Evolutionary conservation across 2,113 vertebrate genomes (phyloP), one percentile per base, ranked within the genome.

Genomic region (Pollimyrus isidori): DNA sequence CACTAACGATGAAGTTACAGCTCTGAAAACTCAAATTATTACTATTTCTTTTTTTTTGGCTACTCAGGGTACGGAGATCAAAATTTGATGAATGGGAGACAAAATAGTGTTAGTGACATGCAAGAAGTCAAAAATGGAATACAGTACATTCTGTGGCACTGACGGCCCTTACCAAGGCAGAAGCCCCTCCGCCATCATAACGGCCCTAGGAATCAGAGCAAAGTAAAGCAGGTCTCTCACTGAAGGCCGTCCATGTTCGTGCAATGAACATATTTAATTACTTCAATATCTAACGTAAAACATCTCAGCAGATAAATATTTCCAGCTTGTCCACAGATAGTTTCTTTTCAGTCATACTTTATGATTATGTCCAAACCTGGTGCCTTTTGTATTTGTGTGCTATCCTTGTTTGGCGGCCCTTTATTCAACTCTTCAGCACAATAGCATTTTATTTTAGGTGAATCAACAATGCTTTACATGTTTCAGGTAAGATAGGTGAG

Each of bases 161-260:
- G 39, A 84, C 7, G 7, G 9, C 39, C 82, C 87, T 90, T 85
- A 90, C 89, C 89, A 90, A 49, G 56, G 89, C 73, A 88, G 89
- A 88, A 17, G 87, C 52, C 9, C n/a, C n/a, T 42, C 89, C 89
- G n/a, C 42, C 89, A 48, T 58, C 87, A 10, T 65, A 50, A 50
- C 76, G 69, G 19, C 80, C 76, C 89, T 88, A 46, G 7, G 84
- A n/a, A 49, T 23, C 85, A 19, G 35, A 65, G 69, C n/a, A 48
- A 65, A 88, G 39, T 30, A 26, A 46, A 86, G 5, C 21, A 13
- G 30, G n/a, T 3, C 35, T 56, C 35, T 83, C 35, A 80, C 11
- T 62, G 19, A 85, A 85, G n/a, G 23, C 42, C 0, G 3, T 85
- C 10, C 82, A 48, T 15, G 3, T 13, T 49, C n/a, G 19, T 6